Evolutionary conservation across 2,888 invertebrate genomes (phyloP).

Genomic region (Ormyrus nitidulus): DNA sequence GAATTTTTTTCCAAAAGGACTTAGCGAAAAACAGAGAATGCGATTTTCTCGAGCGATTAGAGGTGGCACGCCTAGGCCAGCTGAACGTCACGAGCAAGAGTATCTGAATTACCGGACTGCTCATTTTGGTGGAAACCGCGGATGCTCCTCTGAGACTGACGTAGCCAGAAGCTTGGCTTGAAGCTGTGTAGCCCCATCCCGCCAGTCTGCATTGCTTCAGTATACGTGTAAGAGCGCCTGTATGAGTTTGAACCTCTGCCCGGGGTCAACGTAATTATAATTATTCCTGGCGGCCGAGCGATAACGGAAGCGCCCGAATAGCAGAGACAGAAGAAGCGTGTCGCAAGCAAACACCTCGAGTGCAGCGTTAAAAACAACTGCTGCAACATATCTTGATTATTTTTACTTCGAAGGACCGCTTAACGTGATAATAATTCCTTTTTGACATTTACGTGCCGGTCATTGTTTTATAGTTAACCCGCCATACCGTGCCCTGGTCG

Average conservation of each 20-base stretch:
- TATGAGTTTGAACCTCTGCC: background rate
- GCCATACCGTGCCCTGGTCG: no score
- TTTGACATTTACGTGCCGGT: no score
- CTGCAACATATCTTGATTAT: background rate
- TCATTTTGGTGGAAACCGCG: constrained; percentile 46
- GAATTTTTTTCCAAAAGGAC: no score
- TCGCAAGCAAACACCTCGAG: constrained; percentile 3
- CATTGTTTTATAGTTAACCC: no score
- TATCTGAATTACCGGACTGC: constrained; percentile 46
- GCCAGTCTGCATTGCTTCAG: background rate
- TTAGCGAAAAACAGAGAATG: no score
- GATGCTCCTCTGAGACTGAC: constrained; percentile 52
- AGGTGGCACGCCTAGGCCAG: constrained; percentile 21
- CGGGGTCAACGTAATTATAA: constrained; percentile 48
- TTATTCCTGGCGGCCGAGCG: constrained; percentile 38
- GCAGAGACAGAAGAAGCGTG: no score
- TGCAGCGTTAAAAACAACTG: background rate
- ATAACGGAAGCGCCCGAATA: constrained; percentile 26
- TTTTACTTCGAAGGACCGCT: background rate
- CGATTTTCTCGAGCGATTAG: background rate
- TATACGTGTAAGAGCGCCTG: background rate
- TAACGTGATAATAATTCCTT: no score
- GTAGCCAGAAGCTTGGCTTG: constrained; percentile 20
- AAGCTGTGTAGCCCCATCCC: background rate
- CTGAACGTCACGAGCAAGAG: constrained; percentile 52